Percentiles rank a stretch among this genome's conserved stretches.
phyloP scores from a whole-genome alignment of 1,140 invertebrate species.

The Spodoptera frugiperda region DNA sequence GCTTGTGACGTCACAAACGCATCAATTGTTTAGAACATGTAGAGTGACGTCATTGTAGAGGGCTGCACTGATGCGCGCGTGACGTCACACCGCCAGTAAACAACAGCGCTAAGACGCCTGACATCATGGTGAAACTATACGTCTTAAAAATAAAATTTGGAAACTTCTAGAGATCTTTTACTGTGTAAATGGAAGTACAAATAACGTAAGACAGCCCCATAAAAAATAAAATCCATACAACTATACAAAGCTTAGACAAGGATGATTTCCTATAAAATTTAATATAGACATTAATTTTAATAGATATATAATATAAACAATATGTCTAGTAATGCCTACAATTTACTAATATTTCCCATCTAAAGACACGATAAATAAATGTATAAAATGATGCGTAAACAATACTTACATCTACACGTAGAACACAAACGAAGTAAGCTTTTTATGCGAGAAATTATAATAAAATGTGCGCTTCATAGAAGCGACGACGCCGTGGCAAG shows the following conservation, averaged over 20 bases:
- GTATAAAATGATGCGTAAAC: conserved; percentile 71
- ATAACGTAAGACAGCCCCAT: conserved; percentile 43
- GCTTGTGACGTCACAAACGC: conserved; percentile 30
- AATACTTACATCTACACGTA: conserved; percentile 71
- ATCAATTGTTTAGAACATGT: neutral
- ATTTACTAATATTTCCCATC: conserved; percentile 74
- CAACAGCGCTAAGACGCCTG: conserved; percentile 48
- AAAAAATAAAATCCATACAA: conserved; percentile 47
- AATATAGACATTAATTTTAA: conserved; percentile 56
- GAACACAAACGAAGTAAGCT: conserved; percentile 37
- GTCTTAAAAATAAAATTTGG: conserved; percentile 67
- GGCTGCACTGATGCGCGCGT: neutral
- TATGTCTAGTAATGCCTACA: conserved; percentile 75
- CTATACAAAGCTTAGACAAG: conserved; percentile 60
- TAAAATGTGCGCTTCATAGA: conserved; percentile 78
- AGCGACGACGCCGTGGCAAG: conserved; percentile 75
- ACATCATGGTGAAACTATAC: conserved; percentile 59
- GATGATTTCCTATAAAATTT: conserved; percentile 53
- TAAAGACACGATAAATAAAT: conserved; percentile 74
- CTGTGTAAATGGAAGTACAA: conserved; percentile 54
- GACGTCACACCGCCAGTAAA: conserved; percentile 14
- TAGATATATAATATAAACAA: conserved; percentile 64
- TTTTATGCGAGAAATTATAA: conserved; percentile 55
- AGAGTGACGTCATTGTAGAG: conserved; percentile 3
- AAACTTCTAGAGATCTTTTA: conserved; percentile 74